Percentiles rank a stretch among this genome's conserved stretches.
phyloP scores from a whole-genome alignment of 1,140 invertebrate species.

The Sipha flava region DNA sequence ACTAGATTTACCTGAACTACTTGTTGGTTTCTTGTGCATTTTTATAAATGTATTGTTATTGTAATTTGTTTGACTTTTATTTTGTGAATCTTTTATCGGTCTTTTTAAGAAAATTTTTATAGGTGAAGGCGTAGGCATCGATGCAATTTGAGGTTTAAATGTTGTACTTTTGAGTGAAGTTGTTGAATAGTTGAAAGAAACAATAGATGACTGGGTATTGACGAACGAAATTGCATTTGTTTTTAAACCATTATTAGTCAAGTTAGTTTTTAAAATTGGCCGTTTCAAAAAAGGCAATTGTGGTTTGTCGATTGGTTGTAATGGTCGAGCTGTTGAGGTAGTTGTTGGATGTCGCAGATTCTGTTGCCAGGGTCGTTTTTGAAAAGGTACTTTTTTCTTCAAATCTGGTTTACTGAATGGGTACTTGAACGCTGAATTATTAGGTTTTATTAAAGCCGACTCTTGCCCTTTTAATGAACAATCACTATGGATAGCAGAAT shows the following conservation, averaged over 20 bases:
- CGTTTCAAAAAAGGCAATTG: neutral
- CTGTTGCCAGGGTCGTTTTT: neutral
- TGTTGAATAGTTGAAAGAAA: neutral
- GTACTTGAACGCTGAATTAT: neutral
- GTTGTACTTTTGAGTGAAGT: neutral
- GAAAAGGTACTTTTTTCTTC: neutral
- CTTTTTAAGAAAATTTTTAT: neutral
- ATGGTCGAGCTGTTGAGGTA: neutral
- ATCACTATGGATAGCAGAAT: constrained; percentile 38
- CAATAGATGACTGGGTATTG: neutral
- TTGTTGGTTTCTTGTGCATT: neutral
- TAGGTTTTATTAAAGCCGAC: neutral
- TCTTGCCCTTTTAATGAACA: neutral
- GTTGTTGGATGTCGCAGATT: neutral
- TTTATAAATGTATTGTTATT: neutral
- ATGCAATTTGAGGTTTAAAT: neutral
- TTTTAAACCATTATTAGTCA: neutral
- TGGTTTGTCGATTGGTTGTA: neutral
- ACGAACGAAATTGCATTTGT: neutral
- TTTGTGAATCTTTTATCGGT: neutral
- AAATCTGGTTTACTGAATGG: neutral
- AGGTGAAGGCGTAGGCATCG: neutral
- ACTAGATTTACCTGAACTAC: neutral
- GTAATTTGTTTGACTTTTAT: neutral
- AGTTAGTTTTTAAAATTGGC: neutral